These are phyloP conservation scores for Sycophaga agraensis DNA, from an alignment of 1,140 invertebrate species.

Conservation along the genomic window DNA sequence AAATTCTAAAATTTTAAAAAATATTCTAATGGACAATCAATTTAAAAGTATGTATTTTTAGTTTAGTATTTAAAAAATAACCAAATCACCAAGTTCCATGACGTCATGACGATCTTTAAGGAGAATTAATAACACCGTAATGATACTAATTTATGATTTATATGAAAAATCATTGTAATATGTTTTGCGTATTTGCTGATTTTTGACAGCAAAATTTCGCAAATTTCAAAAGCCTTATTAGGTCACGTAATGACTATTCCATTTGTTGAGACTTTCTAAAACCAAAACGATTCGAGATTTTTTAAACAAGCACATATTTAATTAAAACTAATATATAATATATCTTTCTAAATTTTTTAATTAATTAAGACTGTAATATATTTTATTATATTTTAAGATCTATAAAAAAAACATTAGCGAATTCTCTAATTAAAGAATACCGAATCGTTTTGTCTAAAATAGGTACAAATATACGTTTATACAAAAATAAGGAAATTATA, in stretches of 20 bases:
- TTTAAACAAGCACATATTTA: slow-evolving; percentile 8
- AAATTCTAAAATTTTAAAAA: not conserved
- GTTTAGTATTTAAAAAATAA: not conserved
- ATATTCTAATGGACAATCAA: slow-evolving; percentile 13
- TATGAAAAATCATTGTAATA: slow-evolving; percentile 11
- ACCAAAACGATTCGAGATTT: slow-evolving; percentile 22
- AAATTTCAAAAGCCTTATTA: slow-evolving; percentile 21
- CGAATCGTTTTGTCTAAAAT: slow-evolving; percentile 34
- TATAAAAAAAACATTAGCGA: no score
- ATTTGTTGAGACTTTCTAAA: slow-evolving; percentile 16
- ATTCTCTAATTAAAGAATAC: slow-evolving; percentile 32
- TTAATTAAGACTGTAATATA: slow-evolving; percentile 17
- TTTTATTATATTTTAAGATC: slow-evolving; percentile 10
- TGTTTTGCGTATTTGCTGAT: slow-evolving; percentile 1
- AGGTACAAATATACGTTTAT: slow-evolving; percentile 39
- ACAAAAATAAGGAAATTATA: slow-evolving; percentile 36
- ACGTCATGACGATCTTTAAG: not conserved
- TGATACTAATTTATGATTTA: not conserved
- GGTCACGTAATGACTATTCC: not conserved
- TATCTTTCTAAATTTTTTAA: slow-evolving; percentile 11
- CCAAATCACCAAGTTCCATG: not conserved
- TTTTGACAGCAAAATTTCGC: not conserved
- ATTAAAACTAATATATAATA: slow-evolving; percentile 15
- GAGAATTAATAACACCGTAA: not conserved
- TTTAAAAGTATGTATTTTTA: not conserved